Conservation (phyloP, 2,888 invertebrate genomes). For the Callimorpha dominula region DNA sequence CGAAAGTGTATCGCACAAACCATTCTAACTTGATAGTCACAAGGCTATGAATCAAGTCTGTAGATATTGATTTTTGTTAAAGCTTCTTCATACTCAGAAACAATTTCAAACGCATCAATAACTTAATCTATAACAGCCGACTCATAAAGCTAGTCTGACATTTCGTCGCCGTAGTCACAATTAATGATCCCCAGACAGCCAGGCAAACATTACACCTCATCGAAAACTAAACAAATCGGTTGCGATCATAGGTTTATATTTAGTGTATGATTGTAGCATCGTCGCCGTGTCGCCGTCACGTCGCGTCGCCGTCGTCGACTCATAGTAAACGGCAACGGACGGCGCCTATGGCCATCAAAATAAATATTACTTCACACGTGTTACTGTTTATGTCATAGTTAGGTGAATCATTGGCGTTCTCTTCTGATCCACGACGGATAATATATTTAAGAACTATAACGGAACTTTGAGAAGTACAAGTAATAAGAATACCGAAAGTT, state of each 20-base stretch:
- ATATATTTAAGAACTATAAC: conserved; percentile 4
- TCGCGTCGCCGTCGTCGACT: conserved; percentile 40
- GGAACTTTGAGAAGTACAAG: neutral
- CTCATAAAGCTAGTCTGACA: conserved; percentile 13
- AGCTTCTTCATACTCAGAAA: neutral
- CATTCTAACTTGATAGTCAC: neutral
- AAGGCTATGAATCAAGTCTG: neutral
- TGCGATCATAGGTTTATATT: conserved; percentile 49
- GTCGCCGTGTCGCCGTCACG: conserved; percentile 33
- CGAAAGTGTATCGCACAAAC: neutral
- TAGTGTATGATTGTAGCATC: conserved; percentile 22
- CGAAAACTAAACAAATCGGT: conserved; percentile 28
- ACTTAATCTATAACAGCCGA: conserved; percentile 6
- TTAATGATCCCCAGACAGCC: conserved; percentile 23
- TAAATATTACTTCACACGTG: conserved; percentile 38
- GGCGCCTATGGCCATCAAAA: conserved; percentile 49
- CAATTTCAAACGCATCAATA: neutral
- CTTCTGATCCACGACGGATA: neutral
- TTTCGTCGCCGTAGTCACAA: conserved; percentile 8
- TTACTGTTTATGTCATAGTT: conserved; percentile 47
- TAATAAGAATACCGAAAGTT: neutral
- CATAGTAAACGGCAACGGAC: conserved; percentile 40
- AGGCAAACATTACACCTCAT: conserved; percentile 22
- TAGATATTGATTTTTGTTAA: neutral
- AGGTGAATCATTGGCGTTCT: conserved; percentile 19